Conservation (phyloP, 2,888 invertebrate genomes). For the Watsonalla cultraria region DNA sequence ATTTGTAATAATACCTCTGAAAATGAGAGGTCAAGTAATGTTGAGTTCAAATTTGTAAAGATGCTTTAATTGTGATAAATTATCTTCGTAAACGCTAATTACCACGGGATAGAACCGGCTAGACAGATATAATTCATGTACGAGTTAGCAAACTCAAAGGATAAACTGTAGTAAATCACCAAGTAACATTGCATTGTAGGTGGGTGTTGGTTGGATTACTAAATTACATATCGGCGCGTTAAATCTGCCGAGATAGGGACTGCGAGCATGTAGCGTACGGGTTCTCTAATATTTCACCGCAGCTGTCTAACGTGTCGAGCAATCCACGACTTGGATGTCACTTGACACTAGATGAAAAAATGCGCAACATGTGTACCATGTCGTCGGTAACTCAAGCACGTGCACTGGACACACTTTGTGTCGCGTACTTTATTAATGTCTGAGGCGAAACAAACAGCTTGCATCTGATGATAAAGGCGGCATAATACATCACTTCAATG, state of each 20-base stretch:
- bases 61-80: conserved; percentile 60
- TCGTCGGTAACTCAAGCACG: conserved; percentile 44
- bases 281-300: conserved; percentile 55
- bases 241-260: conserved; percentile 43
- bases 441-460: conserved; percentile 22
- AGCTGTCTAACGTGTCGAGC: conserved; percentile 54
- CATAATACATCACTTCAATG: not conserved
- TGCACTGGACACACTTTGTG: conserved; percentile 44
- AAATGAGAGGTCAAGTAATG: conserved; percentile 48
- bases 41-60: conserved; percentile 41
- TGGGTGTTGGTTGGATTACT: conserved; percentile 62
- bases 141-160: conserved; percentile 51
- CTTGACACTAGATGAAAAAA: conserved; percentile 47
- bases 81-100: conserved; percentile 54
- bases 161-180: conserved; percentile 65
- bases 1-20: conserved; percentile 15
- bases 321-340: conserved; percentile 60
- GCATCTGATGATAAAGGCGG: conserved; percentile 8
- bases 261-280: conserved; percentile 16
- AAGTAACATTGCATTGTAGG: conserved; percentile 54
- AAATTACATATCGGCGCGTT: conserved; percentile 56
- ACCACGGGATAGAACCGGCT: conserved; percentile 36
- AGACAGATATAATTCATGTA: conserved; percentile 54
- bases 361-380: conserved; percentile 53
- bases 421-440: conserved; percentile 40